These are phyloP conservation scores for Castor canadensis DNA, from an alignment of 2,113 vertebrate species.

Conservation along the genomic window DNA sequence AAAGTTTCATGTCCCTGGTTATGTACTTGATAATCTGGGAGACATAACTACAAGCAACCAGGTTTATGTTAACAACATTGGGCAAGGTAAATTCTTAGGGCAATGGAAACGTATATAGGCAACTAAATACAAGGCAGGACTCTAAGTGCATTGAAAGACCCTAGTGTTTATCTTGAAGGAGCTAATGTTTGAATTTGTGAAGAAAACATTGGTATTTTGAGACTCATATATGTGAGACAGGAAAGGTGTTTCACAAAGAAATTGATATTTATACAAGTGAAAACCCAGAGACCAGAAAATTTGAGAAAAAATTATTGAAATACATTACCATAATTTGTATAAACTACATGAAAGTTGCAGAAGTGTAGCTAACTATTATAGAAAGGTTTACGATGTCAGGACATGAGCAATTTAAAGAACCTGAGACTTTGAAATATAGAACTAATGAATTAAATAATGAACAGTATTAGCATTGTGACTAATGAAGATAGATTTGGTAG, in stretches of 20 bases:
- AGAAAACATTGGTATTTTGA: background rate
- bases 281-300: background rate
- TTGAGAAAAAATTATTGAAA: background rate
- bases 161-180: background rate
- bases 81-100: background rate
- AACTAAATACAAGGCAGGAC: background rate
- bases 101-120: background rate
- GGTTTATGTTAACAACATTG: background rate
- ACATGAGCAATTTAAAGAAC: background rate
- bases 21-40: background rate
- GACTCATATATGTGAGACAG: background rate
- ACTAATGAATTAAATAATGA: background rate
- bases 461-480: background rate
- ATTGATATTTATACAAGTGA: background rate
- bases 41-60: background rate
- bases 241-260: background rate
- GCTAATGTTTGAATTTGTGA: background rate
- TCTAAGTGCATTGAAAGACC: background rate
- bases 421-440: background rate
- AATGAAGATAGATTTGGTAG: background rate
- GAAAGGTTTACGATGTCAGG: rapidly evolving
- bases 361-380: background rate
- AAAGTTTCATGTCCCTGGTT: background rate
- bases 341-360: background rate
- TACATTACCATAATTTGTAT: background rate